phyloP scores from a whole-genome alignment of 2,888 invertebrate genomes.

The Bellardia bayeri region DNA sequence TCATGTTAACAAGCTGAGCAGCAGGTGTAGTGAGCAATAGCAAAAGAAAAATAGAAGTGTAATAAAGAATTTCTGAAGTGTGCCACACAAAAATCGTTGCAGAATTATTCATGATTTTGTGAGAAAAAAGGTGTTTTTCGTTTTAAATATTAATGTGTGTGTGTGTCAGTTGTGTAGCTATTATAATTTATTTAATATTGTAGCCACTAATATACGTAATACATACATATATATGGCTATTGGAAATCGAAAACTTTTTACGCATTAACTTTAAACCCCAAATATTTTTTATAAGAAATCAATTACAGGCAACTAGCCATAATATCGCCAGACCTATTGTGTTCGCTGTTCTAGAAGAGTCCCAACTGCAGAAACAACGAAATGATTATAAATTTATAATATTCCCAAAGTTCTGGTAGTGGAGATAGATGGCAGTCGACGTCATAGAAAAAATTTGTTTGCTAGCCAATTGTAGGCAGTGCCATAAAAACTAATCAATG shows the following conservation, averaged over 20 bases:
- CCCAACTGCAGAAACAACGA: too few relatives aligned
- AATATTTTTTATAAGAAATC: too few relatives aligned
- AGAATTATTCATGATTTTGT: constrained; percentile 50
- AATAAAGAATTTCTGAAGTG: constrained; percentile 60
- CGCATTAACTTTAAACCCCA: too few relatives aligned
- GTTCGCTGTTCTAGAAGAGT: too few relatives aligned
- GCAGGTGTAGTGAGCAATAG: constrained; percentile 39
- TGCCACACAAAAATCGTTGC: constrained; percentile 43
- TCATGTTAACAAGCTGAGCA: constrained; percentile 48
- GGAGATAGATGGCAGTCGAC: too few relatives aligned
- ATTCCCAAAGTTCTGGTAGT: too few relatives aligned
- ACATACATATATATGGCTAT: neutral
- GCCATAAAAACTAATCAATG: too few relatives aligned
- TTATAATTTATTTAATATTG: neutral
- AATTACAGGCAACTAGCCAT: too few relatives aligned
- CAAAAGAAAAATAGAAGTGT: constrained; percentile 22
- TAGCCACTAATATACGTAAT: neutral
- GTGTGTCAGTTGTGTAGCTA: neutral
- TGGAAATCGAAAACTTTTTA: neutral
- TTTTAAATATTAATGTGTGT: constrained; percentile 19
- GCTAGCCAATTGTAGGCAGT: too few relatives aligned
- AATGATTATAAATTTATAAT: too few relatives aligned
- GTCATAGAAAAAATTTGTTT: too few relatives aligned
- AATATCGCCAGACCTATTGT: too few relatives aligned
- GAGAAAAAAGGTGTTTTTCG: constrained; percentile 3